Evolutionary conservation across 1,140 invertebrate genomes (phyloP), one percentile per base, ranked within the genome.

Genomic region (Brachionus plicatilis): DNA sequence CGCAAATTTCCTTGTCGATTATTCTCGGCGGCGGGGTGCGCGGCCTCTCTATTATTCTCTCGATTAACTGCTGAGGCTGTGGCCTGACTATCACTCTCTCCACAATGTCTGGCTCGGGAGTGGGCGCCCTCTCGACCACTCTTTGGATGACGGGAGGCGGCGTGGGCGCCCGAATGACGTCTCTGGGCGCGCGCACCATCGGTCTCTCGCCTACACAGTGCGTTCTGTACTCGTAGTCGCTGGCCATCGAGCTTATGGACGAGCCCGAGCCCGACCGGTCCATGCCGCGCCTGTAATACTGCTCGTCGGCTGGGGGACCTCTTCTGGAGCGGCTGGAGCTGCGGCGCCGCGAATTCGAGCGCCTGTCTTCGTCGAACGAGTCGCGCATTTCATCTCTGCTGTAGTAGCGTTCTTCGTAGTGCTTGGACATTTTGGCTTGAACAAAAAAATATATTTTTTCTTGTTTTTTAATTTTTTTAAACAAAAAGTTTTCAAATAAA

Each of bases 11-110:
- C 50, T 79, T 78, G 14, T 79, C 50, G 12, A 85, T 68, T 11
- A 85, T 85, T 65, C 47, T 78, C 5, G 84, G 84, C n/a, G 84
- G 84, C 37, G 84, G 84, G n/a, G 84, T 85, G 37, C 72, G 41
- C 0, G 84, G 84, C 70, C 56, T 65, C 41, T 85, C 84, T 17
- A 85, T 85, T 8, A 85, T 78, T 70, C 84, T 70, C 50, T 85
- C 84, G 24, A 85, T 43, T 45, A 85, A 76, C 66, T 79, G 47
- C 27, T 79, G 72, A 1, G 84, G 60, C 50, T 78, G 50, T 8
- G 84, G 84, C 43, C 84, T 70, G 3, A 85, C 56, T 43, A 85
- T 79, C 7, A 85, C 84, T 41, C 68, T 14, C 47, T 84, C 82
- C 7, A 84, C 66, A 65, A 85, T 65, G 20, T 41, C 84, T 66